A percentile compares a stretch with the other conserved stretches of the same genome.
These are phyloP conservation scores for Scatophagus argus DNA, from an alignment of 2,113 vertebrate species.

Conservation along the genomic window DNA sequence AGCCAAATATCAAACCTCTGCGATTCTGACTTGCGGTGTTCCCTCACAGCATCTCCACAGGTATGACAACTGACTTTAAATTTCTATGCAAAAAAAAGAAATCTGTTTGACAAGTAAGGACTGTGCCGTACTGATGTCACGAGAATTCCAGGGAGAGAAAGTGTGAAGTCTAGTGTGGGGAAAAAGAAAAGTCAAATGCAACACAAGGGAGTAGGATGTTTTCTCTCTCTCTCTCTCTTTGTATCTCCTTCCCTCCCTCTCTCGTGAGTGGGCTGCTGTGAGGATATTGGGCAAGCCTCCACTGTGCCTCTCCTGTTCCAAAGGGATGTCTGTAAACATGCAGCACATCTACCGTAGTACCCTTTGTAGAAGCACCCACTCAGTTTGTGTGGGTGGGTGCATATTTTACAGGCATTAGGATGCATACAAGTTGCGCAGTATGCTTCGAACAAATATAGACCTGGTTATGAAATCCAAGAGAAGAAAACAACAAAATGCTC, in stretches of 20 bases:
- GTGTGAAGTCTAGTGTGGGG: slow-evolving; percentile 39
- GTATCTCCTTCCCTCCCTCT: slow-evolving; percentile 59
- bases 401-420: slow-evolving; percentile 71
- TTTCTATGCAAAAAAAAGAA: background rate
- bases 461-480: slow-evolving; percentile 62
- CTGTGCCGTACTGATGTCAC: background rate
- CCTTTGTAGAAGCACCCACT: slow-evolving; percentile 88
- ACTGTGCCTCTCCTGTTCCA: slow-evolving; percentile 76
- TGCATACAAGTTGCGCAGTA: slow-evolving; percentile 60
- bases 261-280: slow-evolving; percentile 77
- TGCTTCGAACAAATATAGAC: slow-evolving; percentile 68
- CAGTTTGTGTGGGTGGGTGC: slow-evolving; percentile 64
- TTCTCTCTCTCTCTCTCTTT: slow-evolving; percentile 48
- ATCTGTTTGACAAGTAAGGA: background rate
- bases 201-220: slow-evolving; percentile 68
- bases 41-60: slow-evolving; percentile 55
- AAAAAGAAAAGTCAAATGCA: slow-evolving; percentile 66
- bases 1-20: slow-evolving; percentile 24
- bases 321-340: slow-evolving; percentile 87
- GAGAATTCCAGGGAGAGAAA: slow-evolving; percentile 38
- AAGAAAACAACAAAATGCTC: slow-evolving; percentile 39
- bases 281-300: slow-evolving; percentile 85
- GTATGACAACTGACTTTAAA: background rate
- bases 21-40: slow-evolving; percentile 11
- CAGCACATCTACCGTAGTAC: slow-evolving; percentile 89